A percentile compares a stretch with the other conserved stretches of the same genome.
Conservation (phyloP, 2,888 invertebrate species). For the Metalampra italica region DNA sequence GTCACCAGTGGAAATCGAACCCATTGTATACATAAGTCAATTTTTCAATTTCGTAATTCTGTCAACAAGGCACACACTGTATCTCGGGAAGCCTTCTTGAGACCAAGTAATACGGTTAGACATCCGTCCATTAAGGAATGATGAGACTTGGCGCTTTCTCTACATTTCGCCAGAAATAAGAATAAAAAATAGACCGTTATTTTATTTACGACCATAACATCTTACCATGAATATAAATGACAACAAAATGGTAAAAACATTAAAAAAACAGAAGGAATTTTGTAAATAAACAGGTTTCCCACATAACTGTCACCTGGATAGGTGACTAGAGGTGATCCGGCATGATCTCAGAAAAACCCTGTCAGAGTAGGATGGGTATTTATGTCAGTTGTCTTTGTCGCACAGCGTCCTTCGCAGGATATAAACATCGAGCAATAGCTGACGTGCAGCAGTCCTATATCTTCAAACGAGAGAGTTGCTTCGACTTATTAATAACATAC, state of each 20-base stretch:
- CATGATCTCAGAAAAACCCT: conserved; percentile 11
- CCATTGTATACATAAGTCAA: too few species aligned
- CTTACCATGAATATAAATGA: background rate
- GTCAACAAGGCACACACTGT: too few species aligned
- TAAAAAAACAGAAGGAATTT: background rate
- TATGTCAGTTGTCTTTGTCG: conserved; percentile 11
- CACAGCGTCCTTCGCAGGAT: conserved; percentile 10
- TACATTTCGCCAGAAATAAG: background rate
- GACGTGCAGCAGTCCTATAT: conserved; percentile 1
- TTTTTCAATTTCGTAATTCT: too few species aligned
- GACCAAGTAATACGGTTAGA: too few species aligned
- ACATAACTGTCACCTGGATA: conserved; percentile 9
- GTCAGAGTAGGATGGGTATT: conserved; percentile 9
- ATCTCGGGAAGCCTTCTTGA: too few species aligned
- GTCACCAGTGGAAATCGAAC: too few species aligned
- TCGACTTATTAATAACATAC: background rate
- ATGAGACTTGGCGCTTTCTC: background rate
- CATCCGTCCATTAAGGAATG: background rate
- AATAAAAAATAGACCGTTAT: background rate
- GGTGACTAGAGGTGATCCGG: conserved; percentile 3
- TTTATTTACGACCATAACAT: background rate
- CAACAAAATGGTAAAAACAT: background rate
- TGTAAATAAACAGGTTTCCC: conserved; percentile 11
- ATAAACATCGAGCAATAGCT: conserved; percentile 14
- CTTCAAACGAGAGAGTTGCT: background rate